phyloP scores from a whole-genome alignment of 1,140 invertebrate species.

The Listronotus oregonensis region DNA sequence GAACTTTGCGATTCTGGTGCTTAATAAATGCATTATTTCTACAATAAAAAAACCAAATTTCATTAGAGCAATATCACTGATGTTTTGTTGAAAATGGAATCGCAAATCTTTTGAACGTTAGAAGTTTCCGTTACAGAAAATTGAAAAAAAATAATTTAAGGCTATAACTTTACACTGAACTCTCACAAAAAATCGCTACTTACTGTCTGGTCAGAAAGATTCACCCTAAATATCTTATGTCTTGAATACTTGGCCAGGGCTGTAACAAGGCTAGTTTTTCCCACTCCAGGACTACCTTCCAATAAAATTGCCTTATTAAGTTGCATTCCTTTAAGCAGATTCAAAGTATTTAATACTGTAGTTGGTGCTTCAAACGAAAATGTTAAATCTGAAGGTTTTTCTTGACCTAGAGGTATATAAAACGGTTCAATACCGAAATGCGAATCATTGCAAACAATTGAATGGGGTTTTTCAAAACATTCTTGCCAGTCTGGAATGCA shows the following conservation, averaged over 20 bases:
- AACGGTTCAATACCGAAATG: conserved; percentile 76
- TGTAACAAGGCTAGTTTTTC: conserved; percentile 93
- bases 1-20: too few relatives aligned
- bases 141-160: too few relatives aligned
- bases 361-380: conserved; percentile 85
- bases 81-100: too few relatives aligned
- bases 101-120: too few relatives aligned
- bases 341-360: conserved; percentile 80
- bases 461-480: not conserved
- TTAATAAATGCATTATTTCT: too few relatives aligned
- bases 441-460: conserved; percentile 23
- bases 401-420: conserved; percentile 63
- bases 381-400: conserved; percentile 42
- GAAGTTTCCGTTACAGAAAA: too few relatives aligned
- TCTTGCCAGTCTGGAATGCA: not conserved
- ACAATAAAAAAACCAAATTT: too few relatives aligned
- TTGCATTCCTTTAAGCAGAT: conserved; percentile 86
- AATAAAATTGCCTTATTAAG: conserved; percentile 90
- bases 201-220: conserved; percentile 98
- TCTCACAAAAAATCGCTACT: conserved; percentile 53
- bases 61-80: too few relatives aligned
- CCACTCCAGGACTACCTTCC: conserved; percentile 97
- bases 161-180: too few relatives aligned
- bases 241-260: conserved; percentile 88
- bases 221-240: conserved; percentile 86